Conservation (phyloP, 1,140 invertebrate genomes). For the Pachyrhynchus sulphureomaculatus region DNA sequence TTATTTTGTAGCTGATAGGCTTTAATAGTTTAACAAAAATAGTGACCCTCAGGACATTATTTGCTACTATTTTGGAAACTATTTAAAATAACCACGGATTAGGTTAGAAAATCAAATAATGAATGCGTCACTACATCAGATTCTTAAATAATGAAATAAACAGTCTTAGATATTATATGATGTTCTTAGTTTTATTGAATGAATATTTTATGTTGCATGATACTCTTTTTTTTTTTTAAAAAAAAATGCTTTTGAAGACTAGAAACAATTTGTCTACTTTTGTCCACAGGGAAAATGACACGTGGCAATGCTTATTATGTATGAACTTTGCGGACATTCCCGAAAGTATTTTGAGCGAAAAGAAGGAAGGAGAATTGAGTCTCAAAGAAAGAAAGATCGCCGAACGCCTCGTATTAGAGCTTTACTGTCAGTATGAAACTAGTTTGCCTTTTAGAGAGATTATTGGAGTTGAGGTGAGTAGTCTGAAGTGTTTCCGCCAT, state of each 20-base stretch:
- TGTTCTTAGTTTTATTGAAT: neutral
- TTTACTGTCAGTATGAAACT: conserved; percentile 86
- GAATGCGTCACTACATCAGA: too few relatives aligned
- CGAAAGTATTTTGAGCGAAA: conserved; percentile 54
- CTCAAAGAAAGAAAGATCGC: conserved; percentile 68
- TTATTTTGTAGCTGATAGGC: too few relatives aligned
- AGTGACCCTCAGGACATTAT: too few relatives aligned
- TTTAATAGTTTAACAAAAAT: too few relatives aligned
- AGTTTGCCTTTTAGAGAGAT: conserved; percentile 85
- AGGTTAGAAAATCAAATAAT: too few relatives aligned
- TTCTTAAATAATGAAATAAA: too few relatives aligned
- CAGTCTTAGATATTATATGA: too few relatives aligned
- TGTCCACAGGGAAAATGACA: conserved; percentile 73
- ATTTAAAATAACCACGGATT: too few relatives aligned
- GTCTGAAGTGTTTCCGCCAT: too few relatives aligned
- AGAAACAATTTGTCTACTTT: neutral
- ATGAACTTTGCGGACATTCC: conserved; percentile 73
- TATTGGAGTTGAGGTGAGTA: conserved; percentile 69
- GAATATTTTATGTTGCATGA: neutral
- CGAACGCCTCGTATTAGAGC: conserved; percentile 80
- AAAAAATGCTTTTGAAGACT: neutral
- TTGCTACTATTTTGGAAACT: too few relatives aligned
- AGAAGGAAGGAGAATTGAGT: conserved; percentile 57
- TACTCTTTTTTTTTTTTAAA: neutral
- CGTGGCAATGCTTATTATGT: conserved; percentile 89